These are phyloP conservation scores for Hypolimnas misippus DNA, from an alignment of 2,888 invertebrate species.

Conservation along the genomic window DNA sequence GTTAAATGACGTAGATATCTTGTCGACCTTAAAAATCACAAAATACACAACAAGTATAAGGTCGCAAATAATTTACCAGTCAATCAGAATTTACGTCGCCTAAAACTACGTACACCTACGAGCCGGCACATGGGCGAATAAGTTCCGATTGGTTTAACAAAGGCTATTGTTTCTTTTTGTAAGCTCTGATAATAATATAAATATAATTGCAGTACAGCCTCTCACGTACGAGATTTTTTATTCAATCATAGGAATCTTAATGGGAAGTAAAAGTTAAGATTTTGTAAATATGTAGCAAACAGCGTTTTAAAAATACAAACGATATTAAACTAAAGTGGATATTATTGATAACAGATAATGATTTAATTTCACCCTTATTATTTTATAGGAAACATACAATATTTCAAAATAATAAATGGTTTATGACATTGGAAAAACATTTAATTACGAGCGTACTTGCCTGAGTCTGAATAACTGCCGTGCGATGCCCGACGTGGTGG, in stretches of 20 bases:
- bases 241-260: conserved; percentile 7
- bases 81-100: conserved; percentile 23
- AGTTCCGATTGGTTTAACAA: conserved; percentile 68
- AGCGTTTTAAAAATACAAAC: too few relatives aligned
- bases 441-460: conserved; percentile 61
- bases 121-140: conserved; percentile 57
- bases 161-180: conserved; percentile 76
- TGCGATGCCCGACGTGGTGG: conserved; percentile 85
- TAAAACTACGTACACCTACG: conserved; percentile 58
- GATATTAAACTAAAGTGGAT: too few relatives aligned
- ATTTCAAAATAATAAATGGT: too few relatives aligned
- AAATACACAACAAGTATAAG: conserved; percentile 39
- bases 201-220: conserved; percentile 6
- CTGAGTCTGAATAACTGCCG: conserved; percentile 83
- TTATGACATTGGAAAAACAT: neutral
- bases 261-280: neutral
- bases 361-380: too few relatives aligned
- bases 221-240: conserved; percentile 15
- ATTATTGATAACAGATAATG: too few relatives aligned
- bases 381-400: too few relatives aligned
- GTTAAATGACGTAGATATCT: conserved; percentile 69
- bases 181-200: conserved; percentile 55
- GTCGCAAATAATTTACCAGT: conserved; percentile 10
- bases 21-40: conserved; percentile 48
- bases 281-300: neutral